A percentile compares a stretch with the other conserved stretches of the same genome.
Evolutionary conservation across 2,888 invertebrate species (phyloP).

Genomic region (Oxystoma pomonae): DNA sequence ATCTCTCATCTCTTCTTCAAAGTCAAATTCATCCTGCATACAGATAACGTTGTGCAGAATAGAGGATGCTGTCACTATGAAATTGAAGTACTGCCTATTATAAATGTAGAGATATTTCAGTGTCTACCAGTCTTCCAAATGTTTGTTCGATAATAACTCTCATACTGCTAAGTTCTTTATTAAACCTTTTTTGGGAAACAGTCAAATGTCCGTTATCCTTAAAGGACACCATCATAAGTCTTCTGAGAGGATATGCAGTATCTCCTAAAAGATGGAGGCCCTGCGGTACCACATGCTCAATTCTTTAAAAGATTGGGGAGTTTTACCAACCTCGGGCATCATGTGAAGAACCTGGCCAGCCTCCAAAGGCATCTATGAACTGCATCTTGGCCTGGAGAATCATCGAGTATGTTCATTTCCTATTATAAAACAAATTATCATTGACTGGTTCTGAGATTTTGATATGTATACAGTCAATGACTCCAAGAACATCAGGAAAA

Average conservation of each 20-base stretch:
- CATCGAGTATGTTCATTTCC: slow-evolving; percentile 13
- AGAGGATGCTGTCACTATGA: neutral
- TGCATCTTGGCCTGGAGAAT: slow-evolving; percentile 10
- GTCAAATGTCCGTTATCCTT: slow-evolving; percentile 14
- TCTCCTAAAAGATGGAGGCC: slow-evolving; percentile 13
- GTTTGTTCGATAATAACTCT: slow-evolving; percentile 17
- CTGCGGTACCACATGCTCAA: slow-evolving; percentile 1
- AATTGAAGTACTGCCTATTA: slow-evolving; percentile 8
- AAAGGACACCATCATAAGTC: slow-evolving; percentile 13
- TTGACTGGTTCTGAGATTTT: slow-evolving; percentile 10
- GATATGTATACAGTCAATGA: slow-evolving; percentile 19
- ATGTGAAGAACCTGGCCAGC: slow-evolving; percentile 16
- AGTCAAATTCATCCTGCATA: neutral
- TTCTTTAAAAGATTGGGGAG: slow-evolving; percentile 4
- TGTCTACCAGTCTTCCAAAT: slow-evolving; percentile 13
- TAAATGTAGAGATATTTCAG: slow-evolving; percentile 9
- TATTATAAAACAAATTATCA: slow-evolving; percentile 21
- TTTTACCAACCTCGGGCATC: slow-evolving; percentile 9
- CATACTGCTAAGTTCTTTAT: slow-evolving; percentile 11
- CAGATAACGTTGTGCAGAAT: slow-evolving; percentile 5
- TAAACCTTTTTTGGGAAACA: slow-evolving; percentile 8
- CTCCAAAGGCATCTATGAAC: slow-evolving; percentile 15
- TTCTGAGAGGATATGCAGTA: slow-evolving; percentile 13
- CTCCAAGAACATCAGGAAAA: slow-evolving; percentile 20
- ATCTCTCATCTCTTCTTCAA: neutral